Evolutionary conservation across 1,140 invertebrate species (phyloP).

Genomic region (Bombus waltoni): DNA sequence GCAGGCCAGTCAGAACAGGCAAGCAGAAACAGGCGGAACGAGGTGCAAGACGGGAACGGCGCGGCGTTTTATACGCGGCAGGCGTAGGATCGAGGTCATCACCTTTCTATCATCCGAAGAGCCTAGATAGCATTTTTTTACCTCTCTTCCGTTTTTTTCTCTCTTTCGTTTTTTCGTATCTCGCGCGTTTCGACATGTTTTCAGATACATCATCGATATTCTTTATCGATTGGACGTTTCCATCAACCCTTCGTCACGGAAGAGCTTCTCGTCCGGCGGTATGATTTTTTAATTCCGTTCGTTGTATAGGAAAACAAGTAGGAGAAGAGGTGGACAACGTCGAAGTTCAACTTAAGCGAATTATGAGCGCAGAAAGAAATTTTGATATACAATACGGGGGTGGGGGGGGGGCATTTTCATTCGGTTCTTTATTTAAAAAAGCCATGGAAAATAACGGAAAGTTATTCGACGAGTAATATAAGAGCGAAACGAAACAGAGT

Average conservation of each 20-base stretch:
- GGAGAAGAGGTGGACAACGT: no score
- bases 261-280: neutral
- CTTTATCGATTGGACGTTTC: neutral
- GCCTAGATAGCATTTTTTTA: slow-evolving; percentile 48
- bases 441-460: no score
- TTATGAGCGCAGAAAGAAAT: no score
- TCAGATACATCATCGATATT: neutral
- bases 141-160: slow-evolving; percentile 20
- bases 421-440: no score
- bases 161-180: neutral
- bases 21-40: slow-evolving; percentile 72
- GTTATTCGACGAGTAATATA: no score
- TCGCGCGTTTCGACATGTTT: slow-evolving; percentile 24
- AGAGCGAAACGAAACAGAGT: no score
- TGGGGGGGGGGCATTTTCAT: no score
- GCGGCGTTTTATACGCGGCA: slow-evolving; percentile 66
- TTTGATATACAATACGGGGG: no score
- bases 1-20: slow-evolving; percentile 76
- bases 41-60: slow-evolving; percentile 70
- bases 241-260: neutral
- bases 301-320: no score
- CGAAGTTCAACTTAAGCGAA: no score
- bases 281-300: neutral
- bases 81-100: slow-evolving; percentile 79
- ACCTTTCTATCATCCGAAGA: slow-evolving; percentile 77